phyloP scores from a whole-genome alignment of 2,113 vertebrate genomes.

The Bucco capensis region DNA sequence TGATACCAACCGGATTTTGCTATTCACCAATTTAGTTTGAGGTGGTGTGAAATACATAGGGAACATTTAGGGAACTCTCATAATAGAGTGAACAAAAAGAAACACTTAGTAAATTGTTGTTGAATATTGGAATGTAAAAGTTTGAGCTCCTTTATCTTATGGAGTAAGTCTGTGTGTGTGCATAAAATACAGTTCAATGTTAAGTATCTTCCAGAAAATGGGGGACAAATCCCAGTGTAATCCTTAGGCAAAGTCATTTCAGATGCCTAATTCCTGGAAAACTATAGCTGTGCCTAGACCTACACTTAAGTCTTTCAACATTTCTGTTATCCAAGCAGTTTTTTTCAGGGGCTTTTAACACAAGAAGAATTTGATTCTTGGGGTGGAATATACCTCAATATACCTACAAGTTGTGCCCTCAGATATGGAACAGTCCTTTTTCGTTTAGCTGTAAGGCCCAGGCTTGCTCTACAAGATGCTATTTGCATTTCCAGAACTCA shows the following conservation, averaged over 20 bases:
- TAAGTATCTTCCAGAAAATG: slow-evolving; percentile 71
- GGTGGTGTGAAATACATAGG: slow-evolving; percentile 57
- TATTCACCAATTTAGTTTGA: slow-evolving; percentile 9
- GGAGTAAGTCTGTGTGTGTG: slow-evolving; percentile 65
- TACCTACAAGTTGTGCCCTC: not conserved
- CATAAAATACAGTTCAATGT: slow-evolving; percentile 71
- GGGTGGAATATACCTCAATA: no score
- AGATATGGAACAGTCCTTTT: not conserved
- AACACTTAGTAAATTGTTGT: slow-evolving; percentile 43
- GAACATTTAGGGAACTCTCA: slow-evolving; percentile 55
- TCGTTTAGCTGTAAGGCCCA: not conserved
- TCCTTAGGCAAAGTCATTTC: slow-evolving; percentile 74
- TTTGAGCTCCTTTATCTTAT: slow-evolving; percentile 64
- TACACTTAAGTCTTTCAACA: slow-evolving; percentile 68
- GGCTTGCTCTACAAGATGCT: not conserved
- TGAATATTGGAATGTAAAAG: slow-evolving; percentile 67
- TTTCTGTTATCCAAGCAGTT: slow-evolving; percentile 54
- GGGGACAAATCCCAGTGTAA: slow-evolving; percentile 69
- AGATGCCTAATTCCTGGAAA: slow-evolving; percentile 68
- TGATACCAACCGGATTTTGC: not conserved
- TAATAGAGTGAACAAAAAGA: not conserved
- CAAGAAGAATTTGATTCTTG: slow-evolving; percentile 55
- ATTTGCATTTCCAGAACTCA: not conserved
- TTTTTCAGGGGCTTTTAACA: slow-evolving; percentile 65
- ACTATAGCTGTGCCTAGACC: slow-evolving; percentile 62